Percentiles rank a stretch among this genome's conserved stretches.
Evolutionary conservation across 2,113 vertebrate genomes (phyloP).

Genomic region (Oncorhynchus keta): DNA sequence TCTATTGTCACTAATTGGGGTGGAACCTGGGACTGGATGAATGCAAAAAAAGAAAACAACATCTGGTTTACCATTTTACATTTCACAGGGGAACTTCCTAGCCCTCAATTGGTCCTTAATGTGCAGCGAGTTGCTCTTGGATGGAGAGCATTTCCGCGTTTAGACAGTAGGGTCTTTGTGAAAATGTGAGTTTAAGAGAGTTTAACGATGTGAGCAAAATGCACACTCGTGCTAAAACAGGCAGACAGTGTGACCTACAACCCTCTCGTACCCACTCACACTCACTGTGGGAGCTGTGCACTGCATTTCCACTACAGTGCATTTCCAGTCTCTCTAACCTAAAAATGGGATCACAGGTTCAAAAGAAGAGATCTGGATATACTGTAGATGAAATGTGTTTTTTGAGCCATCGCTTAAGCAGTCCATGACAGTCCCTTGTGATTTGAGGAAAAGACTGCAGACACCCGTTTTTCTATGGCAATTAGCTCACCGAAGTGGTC

Average conservation of each 20-base stretch:
- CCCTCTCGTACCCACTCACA: not conserved
- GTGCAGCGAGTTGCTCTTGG: not conserved
- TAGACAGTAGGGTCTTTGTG: conserved; percentile 19
- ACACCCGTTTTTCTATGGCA: not conserved
- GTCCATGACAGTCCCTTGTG: not conserved
- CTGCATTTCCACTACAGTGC: not conserved
- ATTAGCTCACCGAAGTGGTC: not conserved
- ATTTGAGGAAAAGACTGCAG: not conserved
- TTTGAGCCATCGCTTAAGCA: not conserved
- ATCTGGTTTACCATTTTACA: conserved; percentile 19
- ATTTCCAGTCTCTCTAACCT: not conserved
- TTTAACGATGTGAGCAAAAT: not conserved
- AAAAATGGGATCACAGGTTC: not conserved
- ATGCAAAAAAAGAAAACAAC: conserved; percentile 18
- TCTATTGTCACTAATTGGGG: not conserved
- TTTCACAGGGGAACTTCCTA: conserved; percentile 44
- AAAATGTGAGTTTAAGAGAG: not conserved
- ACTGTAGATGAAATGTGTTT: not conserved
- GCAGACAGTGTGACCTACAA: conserved; percentile 6
- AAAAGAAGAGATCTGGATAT: not conserved
- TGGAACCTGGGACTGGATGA: not conserved
- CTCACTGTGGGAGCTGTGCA: not conserved
- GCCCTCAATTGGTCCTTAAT: not conserved
- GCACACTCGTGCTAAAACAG: not conserved
- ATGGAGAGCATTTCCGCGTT: conserved; percentile 4